Percentiles rank a stretch among this genome's conserved stretches.
Evolutionary conservation across 2,797 vertebrate genomes (phyloP).

Genomic region (Gymnothorax reevesii): DNA sequence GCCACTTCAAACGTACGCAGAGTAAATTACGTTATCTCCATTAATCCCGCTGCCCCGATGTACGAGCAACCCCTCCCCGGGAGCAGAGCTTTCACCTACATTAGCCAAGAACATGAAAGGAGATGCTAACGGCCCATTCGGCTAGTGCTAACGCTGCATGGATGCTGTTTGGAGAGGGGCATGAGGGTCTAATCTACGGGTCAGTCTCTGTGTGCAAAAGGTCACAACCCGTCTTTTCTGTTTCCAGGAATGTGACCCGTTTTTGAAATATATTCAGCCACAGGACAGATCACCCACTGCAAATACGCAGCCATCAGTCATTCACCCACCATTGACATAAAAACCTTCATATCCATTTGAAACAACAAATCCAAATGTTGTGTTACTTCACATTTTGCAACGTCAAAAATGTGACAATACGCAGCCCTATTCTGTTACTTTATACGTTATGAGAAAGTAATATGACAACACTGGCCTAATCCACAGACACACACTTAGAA

Average conservation of each 20-base stretch:
- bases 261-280: not conserved
- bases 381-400: not conserved
- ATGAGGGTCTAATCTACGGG: slow-evolving; percentile 41
- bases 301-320: not conserved
- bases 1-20: slow-evolving; percentile 85
- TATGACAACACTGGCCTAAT: too few species aligned
- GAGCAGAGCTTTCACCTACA: slow-evolving; percentile 76
- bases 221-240: not conserved
- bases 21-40: slow-evolving; percentile 82
- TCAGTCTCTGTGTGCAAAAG: not conserved
- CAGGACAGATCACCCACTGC: not conserved
- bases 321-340: too few species aligned
- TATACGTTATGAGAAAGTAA: not conserved
- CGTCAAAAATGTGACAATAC: too few species aligned
- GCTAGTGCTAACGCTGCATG: slow-evolving; percentile 66
- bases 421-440: not conserved
- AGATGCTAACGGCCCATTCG: slow-evolving; percentile 72
- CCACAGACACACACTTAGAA: too few species aligned
- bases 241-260: not conserved
- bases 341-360: not conserved
- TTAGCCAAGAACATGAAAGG: slow-evolving; percentile 70
- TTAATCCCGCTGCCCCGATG: slow-evolving; percentile 70
- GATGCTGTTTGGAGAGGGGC: slow-evolving; percentile 64
- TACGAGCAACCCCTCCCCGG: slow-evolving; percentile 74
- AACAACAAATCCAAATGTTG: not conserved